phyloP scores from a whole-genome alignment of 2,888 invertebrate genomes.

The Tribolium freemani region DNA sequence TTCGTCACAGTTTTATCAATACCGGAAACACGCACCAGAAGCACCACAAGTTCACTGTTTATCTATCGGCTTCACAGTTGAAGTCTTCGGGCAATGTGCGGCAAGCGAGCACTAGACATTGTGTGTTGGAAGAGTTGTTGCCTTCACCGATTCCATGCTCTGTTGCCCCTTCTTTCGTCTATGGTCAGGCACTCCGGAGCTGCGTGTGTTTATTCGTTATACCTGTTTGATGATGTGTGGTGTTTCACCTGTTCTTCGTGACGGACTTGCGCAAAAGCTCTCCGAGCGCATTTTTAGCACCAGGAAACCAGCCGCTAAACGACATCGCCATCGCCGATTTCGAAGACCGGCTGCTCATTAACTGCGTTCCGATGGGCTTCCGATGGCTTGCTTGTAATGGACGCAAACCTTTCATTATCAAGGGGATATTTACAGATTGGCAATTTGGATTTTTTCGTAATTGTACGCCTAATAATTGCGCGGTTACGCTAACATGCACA shows the following conservation, averaged over 20 bases:
- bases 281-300: conserved; percentile 34
- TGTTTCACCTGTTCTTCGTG: conserved; percentile 39
- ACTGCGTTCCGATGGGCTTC: conserved; percentile 1
- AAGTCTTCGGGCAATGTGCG: conserved; percentile 19
- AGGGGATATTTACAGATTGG: neutral
- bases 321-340: conserved; percentile 2
- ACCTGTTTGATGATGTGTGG: conserved; percentile 41
- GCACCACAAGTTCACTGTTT: conserved; percentile 38
- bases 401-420: neutral
- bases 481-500: neutral
- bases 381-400: conserved; percentile 7
- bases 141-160: conserved; percentile 45
- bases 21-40: conserved; percentile 42
- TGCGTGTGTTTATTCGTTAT: conserved; percentile 38
- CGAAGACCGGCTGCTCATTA: conserved; percentile 12
- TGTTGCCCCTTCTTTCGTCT: conserved; percentile 40
- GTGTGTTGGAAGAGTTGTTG: conserved; percentile 39
- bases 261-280: conserved; percentile 40
- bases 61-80: conserved; percentile 34
- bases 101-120: conserved; percentile 15
- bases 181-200: conserved; percentile 27
- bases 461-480: neutral
- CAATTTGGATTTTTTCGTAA: neutral
- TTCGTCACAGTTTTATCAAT: conserved; percentile 34
- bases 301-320: conserved; percentile 13